A percentile compares a stretch with the other conserved stretches of the same genome.
Conservation (phyloP, 2,888 invertebrate genomes). For the Lithosia quadra region DNA sequence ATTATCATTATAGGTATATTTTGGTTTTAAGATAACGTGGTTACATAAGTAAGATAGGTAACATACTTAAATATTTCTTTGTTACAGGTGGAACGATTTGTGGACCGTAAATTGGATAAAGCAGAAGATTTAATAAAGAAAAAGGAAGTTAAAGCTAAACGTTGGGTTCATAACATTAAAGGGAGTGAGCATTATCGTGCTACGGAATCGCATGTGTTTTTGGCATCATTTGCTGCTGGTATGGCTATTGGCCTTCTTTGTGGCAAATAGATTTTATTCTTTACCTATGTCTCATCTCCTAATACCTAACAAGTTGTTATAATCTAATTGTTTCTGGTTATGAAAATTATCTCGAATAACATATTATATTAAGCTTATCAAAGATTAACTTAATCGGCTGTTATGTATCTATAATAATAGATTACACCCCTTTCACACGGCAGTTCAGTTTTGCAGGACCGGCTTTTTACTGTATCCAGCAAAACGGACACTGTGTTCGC, state of each 20-base stretch:
- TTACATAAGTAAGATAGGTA: neutral
- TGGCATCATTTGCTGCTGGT: conserved; percentile 93
- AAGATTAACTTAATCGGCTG: neutral
- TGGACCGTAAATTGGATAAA: conserved; percentile 93
- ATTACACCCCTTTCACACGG: neutral
- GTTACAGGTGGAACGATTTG: conserved; percentile 92
- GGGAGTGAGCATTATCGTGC: conserved; percentile 89
- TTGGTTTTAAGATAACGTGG: too few species aligned
- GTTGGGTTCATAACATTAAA: conserved; percentile 91
- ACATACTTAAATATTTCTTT: conserved; percentile 38
- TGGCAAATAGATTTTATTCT: conserved; percentile 69
- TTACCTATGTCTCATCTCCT: neutral
- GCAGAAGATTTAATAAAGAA: conserved; percentile 91
- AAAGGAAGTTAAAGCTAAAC: conserved; percentile 90
- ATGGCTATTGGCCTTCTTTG: conserved; percentile 90
- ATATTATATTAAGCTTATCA: neutral
- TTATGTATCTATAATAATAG: neutral
- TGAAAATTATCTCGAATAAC: neutral
- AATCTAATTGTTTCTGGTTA: neutral
- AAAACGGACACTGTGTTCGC: too few species aligned
- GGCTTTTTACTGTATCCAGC: too few species aligned
- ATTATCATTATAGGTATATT: too few species aligned
- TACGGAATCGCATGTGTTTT: conserved; percentile 93
- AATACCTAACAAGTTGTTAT: neutral
- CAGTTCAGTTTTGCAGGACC: too few species aligned